Evolutionary conservation across 2,797 vertebrate species (phyloP).

Genomic region (Todus mexicanus): DNA sequence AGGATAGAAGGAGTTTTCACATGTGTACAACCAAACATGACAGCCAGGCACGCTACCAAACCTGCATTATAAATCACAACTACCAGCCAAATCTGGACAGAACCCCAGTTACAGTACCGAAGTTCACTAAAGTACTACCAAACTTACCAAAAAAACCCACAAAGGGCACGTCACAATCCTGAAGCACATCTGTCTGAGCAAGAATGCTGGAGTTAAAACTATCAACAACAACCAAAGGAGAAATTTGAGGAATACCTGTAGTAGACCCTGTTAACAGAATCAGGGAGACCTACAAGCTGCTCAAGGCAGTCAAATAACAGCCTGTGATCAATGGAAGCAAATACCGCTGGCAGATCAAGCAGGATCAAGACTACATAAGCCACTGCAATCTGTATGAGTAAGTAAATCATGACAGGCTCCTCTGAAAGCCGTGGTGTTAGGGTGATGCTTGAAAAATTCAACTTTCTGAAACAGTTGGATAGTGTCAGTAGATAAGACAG

Average conservation of each 20-base stretch:
- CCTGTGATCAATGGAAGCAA: slow-evolving; percentile 67
- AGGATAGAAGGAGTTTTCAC: not conserved
- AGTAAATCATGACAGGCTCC: slow-evolving; percentile 54
- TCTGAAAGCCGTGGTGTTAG: slow-evolving; percentile 28
- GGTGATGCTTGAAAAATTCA: slow-evolving; percentile 15
- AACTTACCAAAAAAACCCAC: not conserved
- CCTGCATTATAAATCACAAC: not conserved
- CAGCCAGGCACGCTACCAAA: not conserved
- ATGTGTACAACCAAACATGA: not conserved
- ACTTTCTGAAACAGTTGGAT: slow-evolving; percentile 29
- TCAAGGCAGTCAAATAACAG: slow-evolving; percentile 55
- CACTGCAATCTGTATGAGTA: slow-evolving; percentile 66
- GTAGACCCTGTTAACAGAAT: slow-evolving; percentile 30
- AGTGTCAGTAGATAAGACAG: not conserved
- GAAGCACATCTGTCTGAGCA: not conserved
- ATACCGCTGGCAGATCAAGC: slow-evolving; percentile 62
- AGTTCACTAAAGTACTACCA: not conserved
- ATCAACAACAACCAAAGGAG: slow-evolving; percentile 3
- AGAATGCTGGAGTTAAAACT: not conserved
- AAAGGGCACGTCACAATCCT: not conserved
- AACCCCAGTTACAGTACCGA: not conserved
- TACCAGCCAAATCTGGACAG: not conserved
- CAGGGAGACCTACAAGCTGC: slow-evolving; percentile 56
- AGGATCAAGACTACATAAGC: slow-evolving; percentile 64
- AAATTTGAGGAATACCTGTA: not conserved